Evolutionary conservation across 2,888 invertebrate genomes (phyloP).

Genomic region (Nephrotoma guestfalica): DNA sequence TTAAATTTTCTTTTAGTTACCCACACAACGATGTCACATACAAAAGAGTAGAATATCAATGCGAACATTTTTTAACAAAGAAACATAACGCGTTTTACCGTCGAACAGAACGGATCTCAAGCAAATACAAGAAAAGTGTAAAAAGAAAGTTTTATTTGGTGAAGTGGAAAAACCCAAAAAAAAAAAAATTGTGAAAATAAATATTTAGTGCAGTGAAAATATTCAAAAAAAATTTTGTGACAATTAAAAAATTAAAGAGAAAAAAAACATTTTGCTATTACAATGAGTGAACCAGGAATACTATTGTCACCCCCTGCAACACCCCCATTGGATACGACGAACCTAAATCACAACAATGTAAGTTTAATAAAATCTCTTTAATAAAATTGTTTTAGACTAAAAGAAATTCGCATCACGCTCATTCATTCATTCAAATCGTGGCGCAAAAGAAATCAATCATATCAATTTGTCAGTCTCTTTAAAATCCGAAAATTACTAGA

Average conservation of each 20-base stretch:
- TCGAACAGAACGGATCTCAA: not conserved
- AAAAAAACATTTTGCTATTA: constrained; percentile 9
- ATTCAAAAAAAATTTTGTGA: constrained; percentile 3
- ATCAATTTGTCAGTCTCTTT: not conserved
- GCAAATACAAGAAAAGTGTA: not conserved
- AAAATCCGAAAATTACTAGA: not conserved
- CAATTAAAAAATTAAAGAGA: constrained; percentile 8
- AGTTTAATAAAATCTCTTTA: constrained; percentile 24
- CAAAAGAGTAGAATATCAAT: constrained; percentile 1
- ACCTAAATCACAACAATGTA: constrained; percentile 21
- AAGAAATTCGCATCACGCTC: not conserved
- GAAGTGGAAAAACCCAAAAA: not conserved
- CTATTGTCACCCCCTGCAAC: constrained; percentile 56
- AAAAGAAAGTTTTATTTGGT: not conserved
- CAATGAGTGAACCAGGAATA: constrained; percentile 26
- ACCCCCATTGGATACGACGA: constrained; percentile 44
- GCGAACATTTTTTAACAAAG: constrained; percentile 1
- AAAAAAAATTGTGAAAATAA: not conserved
- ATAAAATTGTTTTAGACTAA: not conserved
- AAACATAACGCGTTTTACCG: constrained; percentile 2
- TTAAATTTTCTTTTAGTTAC: not conserved
- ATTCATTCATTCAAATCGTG: not conserved
- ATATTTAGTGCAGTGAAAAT: not conserved
- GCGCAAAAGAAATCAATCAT: not conserved
- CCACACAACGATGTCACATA: not conserved